These are phyloP conservation scores for Odontothrips loti DNA, from an alignment of 2,888 invertebrate species.

Conservation along the genomic window DNA sequence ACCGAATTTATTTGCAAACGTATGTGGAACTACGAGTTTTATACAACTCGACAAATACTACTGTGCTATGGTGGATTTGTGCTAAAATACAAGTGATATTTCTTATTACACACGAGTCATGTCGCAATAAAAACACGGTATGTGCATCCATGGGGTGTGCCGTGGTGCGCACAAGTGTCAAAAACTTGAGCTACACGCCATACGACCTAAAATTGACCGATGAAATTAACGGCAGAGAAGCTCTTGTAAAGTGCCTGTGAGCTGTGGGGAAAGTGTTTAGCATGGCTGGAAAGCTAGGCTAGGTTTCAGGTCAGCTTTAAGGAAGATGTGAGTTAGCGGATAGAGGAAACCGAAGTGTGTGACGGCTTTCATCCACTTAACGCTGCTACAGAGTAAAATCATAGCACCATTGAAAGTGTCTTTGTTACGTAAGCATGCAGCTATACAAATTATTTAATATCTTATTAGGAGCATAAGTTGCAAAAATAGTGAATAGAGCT, in stretches of 20 bases:
- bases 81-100: background rate
- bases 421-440: slow-evolving; percentile 14
- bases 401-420: background rate
- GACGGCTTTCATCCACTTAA: background rate
- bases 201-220: no score
- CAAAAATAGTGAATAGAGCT: background rate
- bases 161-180: no score
- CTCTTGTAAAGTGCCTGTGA: background rate
- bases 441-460: slow-evolving; percentile 2
- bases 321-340: background rate
- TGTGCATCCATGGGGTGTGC: no score
- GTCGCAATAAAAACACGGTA: no score
- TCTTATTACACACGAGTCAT: background rate
- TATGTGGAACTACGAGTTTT: background rate
- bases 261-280: background rate
- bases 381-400: background rate
- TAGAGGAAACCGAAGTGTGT: background rate
- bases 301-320: slow-evolving; percentile 1
- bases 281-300: background rate
- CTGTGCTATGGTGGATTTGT: background rate
- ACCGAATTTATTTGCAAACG: no score
- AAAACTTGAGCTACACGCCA: no score
- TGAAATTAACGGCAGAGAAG: no score
- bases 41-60: background rate
- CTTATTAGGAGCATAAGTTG: background rate